Conservation (phyloP, 1,140 invertebrate genomes). For the Drosophila littoralis region DNA sequence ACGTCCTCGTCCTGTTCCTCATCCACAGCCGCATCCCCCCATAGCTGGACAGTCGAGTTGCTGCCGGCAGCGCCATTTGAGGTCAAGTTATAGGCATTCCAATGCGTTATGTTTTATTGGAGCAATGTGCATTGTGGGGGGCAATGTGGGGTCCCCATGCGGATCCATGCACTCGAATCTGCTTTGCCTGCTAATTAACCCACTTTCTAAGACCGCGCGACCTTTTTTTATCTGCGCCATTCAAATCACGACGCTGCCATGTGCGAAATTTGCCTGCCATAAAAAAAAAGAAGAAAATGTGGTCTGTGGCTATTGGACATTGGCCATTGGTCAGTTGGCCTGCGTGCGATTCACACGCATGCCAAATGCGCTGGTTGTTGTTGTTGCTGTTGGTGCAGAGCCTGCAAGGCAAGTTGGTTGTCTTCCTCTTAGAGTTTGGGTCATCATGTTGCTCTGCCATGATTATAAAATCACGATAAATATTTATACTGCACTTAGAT, state of each 20-base stretch:
- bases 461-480: slow-evolving; percentile 80
- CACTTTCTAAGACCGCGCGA: slow-evolving; percentile 62
- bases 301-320: slow-evolving; percentile 18
- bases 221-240: slow-evolving; percentile 62
- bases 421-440: slow-evolving; percentile 13
- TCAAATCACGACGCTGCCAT: slow-evolving; percentile 42
- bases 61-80: slow-evolving; percentile 39
- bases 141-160: slow-evolving; percentile 15
- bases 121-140: slow-evolving; percentile 31
- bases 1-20: neutral
- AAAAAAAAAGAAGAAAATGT: slow-evolving; percentile 37
- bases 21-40: neutral
- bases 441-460: slow-evolving; percentile 36
- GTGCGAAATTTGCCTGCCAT: slow-evolving; percentile 65
- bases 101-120: slow-evolving; percentile 74
- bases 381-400: slow-evolving; percentile 5
- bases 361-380: slow-evolving; percentile 25
- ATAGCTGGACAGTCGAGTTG: slow-evolving; percentile 20
- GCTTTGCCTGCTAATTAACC: slow-evolving; percentile 65
- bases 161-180: neutral
- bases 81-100: slow-evolving; percentile 67
- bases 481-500: slow-evolving; percentile 79
- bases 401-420: slow-evolving; percentile 40
- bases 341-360: slow-evolving; percentile 72
- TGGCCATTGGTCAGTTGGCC: slow-evolving; percentile 40